These are phyloP conservation scores for Sthenelais limicola DNA, from an alignment of 2,888 invertebrate genomes.

Conservation along the genomic window DNA sequence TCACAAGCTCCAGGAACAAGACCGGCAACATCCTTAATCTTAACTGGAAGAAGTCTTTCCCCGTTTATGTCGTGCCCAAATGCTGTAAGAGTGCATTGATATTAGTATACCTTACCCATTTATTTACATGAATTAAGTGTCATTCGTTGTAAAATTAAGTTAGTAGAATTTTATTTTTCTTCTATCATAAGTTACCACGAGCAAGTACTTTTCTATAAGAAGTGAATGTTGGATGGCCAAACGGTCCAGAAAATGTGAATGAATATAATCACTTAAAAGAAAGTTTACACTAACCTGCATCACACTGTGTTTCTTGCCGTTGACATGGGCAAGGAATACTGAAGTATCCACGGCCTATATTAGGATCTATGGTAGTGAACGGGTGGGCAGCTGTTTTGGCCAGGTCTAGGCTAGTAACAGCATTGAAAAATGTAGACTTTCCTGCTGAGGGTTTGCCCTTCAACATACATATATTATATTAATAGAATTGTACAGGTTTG, in stretches of 20 bases:
- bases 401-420: constrained; percentile 53
- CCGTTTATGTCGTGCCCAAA: constrained; percentile 55
- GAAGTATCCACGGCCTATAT: constrained; percentile 58
- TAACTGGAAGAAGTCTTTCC: constrained; percentile 53
- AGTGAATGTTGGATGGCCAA: no score
- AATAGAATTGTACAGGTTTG: background rate
- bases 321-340: constrained; percentile 57
- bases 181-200: no score
- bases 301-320: constrained; percentile 46
- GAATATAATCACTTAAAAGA: no score
- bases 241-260: no score
- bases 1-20: constrained; percentile 60
- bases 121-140: no score
- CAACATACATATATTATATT: background rate
- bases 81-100: no score
- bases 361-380: constrained; percentile 60
- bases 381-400: constrained; percentile 59
- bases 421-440: constrained; percentile 61
- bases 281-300: constrained; percentile 51
- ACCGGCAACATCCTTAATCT: constrained; percentile 60
- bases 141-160: no score
- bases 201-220: no score
- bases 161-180: no score
- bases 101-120: no score
- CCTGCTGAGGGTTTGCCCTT: constrained; percentile 61